A percentile compares a stretch with the other conserved stretches of the same genome.
phyloP scores from a whole-genome alignment of 1,140 invertebrate species.

The Tribolium castaneum region DNA sequence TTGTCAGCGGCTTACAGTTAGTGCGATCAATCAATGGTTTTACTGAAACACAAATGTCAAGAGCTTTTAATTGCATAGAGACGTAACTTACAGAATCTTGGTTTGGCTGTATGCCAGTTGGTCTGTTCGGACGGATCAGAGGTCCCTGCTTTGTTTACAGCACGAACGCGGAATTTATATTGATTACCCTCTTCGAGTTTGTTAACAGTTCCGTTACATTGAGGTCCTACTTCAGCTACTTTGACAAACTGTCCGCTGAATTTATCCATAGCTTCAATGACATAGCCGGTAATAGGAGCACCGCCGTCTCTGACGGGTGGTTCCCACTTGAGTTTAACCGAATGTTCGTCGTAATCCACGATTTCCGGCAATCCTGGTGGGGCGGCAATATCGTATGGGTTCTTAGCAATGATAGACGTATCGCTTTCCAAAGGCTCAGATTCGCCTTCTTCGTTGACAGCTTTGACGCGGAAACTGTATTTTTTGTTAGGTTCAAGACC shows the following conservation, averaged over 20 bases:
- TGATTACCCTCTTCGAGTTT: conserved; percentile 94
- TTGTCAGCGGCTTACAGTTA: conserved; percentile 83
- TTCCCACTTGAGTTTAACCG: conserved; percentile 96
- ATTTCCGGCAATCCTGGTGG: conserved; percentile 94
- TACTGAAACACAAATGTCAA: conserved; percentile 69
- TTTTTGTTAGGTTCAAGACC: conserved; percentile 92
- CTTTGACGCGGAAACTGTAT: conserved; percentile 95
- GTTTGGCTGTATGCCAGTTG: conserved; percentile 94
- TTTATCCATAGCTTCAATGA: conserved; percentile 89
- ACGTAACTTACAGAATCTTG: conserved; percentile 82
- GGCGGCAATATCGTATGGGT: conserved; percentile 92
- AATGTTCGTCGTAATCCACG: conserved; percentile 92
- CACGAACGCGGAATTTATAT: conserved; percentile 94
- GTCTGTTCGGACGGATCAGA: conserved; percentile 96
- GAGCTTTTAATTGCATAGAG: not conserved
- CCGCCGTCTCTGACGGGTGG: conserved; percentile 95
- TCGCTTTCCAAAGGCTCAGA: conserved; percentile 93
- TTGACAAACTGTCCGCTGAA: conserved; percentile 74
- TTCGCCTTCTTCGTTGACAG: conserved; percentile 95
- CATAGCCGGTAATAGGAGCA: conserved; percentile 94
- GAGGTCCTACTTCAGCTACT: conserved; percentile 83
- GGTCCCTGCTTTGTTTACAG: conserved; percentile 95
- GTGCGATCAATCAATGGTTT: conserved; percentile 94
- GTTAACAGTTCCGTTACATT: conserved; percentile 84
- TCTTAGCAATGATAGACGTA: conserved; percentile 89